phyloP scores from a whole-genome alignment of 2,113 vertebrate species.

The Seriola rivoliana region DNA sequence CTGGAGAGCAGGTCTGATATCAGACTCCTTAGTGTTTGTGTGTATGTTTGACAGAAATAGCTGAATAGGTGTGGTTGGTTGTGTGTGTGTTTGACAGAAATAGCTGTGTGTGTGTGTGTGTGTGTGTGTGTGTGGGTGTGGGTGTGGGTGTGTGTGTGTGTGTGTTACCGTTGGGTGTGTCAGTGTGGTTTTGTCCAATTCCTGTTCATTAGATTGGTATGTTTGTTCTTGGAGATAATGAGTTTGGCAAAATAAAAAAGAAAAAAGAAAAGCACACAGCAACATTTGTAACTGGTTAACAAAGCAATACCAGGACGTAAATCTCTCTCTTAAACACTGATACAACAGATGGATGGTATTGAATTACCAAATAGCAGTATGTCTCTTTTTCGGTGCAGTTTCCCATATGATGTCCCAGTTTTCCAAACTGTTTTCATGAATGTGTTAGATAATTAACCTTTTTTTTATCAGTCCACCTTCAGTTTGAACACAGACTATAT shows the following conservation, averaged over 20 bases:
- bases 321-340: not conserved
- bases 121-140: slow-evolving; percentile 9
- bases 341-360: not conserved
- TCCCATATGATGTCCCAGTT: not conserved
- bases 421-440: not conserved
- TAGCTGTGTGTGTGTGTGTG: slow-evolving; percentile 4
- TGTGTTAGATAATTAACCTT: not conserved
- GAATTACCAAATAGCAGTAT: no score
- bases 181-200: not conserved
- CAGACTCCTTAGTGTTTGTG: not conserved
- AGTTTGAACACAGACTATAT: not conserved
- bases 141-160: slow-evolving; percentile 10
- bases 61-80: slow-evolving; percentile 25
- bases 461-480: not conserved
- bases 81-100: not conserved
- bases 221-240: slow-evolving; percentile 39
- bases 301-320: not conserved
- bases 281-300: not conserved
- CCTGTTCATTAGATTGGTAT: slow-evolving; percentile 49
- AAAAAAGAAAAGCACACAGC: not conserved
- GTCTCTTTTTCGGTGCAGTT: not conserved
- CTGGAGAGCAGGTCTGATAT: slow-evolving; percentile 92
- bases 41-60: not conserved
- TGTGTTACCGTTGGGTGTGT: slow-evolving; percentile 25
- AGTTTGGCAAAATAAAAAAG: not conserved